These are phyloP conservation scores for Parotocinclus haroldoi DNA, from an alignment of 2,797 vertebrate species.

Conservation along the genomic window DNA sequence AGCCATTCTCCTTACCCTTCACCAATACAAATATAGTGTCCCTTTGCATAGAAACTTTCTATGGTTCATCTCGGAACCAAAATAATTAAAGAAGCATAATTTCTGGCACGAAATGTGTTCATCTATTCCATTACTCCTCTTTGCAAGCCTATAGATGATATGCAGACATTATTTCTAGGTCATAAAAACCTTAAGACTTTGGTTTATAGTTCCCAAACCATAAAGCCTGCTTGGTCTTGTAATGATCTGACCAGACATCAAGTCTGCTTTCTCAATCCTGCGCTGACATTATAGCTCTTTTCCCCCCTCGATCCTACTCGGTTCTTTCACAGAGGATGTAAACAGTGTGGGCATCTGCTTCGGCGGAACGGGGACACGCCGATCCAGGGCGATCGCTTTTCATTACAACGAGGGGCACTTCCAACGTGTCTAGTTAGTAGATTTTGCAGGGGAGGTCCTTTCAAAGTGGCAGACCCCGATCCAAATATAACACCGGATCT, in stretches of 20 bases:
- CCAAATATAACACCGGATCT: conserved; percentile 49
- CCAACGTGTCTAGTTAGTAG: conserved; percentile 35
- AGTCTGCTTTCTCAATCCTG: neutral
- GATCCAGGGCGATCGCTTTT: conserved; percentile 19
- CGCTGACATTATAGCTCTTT: conserved; percentile 7
- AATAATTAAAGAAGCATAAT: no score
- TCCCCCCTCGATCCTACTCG: no score
- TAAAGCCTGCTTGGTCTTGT: neutral
- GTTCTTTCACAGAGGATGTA: conserved; percentile 24
- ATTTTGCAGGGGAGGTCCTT: conserved; percentile 50
- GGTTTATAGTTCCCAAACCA: neutral
- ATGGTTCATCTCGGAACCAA: no score
- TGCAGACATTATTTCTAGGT: neutral
- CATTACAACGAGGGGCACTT: conserved; percentile 28
- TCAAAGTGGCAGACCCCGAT: conserved; percentile 47
- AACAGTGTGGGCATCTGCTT: conserved; percentile 31
- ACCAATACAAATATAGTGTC: no score
- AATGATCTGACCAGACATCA: neutral
- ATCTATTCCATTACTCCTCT: no score
- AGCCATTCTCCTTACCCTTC: no score
- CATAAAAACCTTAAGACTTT: neutral
- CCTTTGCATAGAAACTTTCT: no score
- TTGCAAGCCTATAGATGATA: neutral
- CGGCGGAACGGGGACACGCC: conserved; percentile 17
- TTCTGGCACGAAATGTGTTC: no score